A percentile compares a stretch with the other conserved stretches of the same genome.
Evolutionary conservation across 2,888 invertebrate genomes (phyloP).

Genomic region (Pandemis corylana): DNA sequence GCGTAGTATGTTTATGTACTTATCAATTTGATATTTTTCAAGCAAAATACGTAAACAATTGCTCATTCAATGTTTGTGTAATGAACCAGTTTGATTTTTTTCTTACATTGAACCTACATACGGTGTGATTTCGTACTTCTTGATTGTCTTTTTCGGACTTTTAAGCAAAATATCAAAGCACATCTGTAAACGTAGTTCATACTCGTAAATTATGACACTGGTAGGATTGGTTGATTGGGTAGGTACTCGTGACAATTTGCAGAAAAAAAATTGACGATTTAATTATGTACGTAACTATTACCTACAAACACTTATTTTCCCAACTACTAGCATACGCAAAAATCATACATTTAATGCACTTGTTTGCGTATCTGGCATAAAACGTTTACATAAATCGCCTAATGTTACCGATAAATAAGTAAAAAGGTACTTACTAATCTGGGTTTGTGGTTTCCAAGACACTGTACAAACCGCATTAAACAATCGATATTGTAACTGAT

Average conservation of each 20-base stretch:
- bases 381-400: background rate
- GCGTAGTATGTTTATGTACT: conserved; percentile 19
- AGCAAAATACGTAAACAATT: conserved; percentile 10
- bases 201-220: too few relatives aligned
- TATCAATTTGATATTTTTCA: conserved; percentile 19
- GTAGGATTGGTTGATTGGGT: too few relatives aligned
- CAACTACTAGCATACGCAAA: too few relatives aligned
- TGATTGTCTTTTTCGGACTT: background rate
- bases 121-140: background rate
- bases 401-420: background rate
- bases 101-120: background rate
- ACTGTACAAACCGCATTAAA: background rate
- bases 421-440: background rate
- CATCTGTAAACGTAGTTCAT: too few relatives aligned
- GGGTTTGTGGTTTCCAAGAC: background rate
- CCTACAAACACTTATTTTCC: too few relatives aligned
- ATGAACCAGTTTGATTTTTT: background rate
- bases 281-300: too few relatives aligned
- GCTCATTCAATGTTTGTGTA: background rate
- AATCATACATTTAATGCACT: background rate
- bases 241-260: too few relatives aligned
- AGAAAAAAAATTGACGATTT: too few relatives aligned
- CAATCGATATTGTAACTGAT: background rate
- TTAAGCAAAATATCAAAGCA: background rate
- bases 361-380: background rate